phyloP scores from a whole-genome alignment of 1,140 invertebrate species.

The Apis dorsata region DNA sequence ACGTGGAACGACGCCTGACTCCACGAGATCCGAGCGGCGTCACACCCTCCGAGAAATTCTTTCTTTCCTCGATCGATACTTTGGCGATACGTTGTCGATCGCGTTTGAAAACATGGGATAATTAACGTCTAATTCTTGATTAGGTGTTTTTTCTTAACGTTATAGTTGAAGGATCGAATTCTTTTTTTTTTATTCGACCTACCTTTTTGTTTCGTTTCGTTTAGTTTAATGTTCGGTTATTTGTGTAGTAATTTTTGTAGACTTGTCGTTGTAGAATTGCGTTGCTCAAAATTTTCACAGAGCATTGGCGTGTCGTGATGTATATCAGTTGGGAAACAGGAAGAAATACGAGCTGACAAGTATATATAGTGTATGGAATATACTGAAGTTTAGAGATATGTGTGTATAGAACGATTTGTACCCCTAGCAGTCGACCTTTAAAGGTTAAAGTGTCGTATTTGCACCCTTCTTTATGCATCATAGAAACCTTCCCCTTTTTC shows the following conservation, averaged over 20 bases:
- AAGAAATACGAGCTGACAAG: too few relatives aligned
- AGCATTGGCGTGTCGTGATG: too few relatives aligned
- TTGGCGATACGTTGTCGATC: not conserved
- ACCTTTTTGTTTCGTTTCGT: too few relatives aligned
- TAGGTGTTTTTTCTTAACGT: too few relatives aligned
- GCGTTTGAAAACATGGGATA: not conserved
- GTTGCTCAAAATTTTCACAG: too few relatives aligned
- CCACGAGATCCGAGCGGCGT: not conserved
- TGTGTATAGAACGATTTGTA: slow-evolving; percentile 1
- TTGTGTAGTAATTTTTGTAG: too few relatives aligned
- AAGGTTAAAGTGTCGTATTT: not conserved
- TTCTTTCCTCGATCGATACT: slow-evolving; percentile 35
- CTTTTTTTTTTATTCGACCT: not conserved
- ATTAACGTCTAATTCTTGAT: not conserved
- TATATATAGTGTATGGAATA: too few relatives aligned
- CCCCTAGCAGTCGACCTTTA: slow-evolving; percentile 6
- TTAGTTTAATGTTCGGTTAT: too few relatives aligned
- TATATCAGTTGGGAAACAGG: too few relatives aligned
- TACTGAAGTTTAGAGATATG: too few relatives aligned
- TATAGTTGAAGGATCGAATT: not conserved
- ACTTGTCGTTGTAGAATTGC: too few relatives aligned
- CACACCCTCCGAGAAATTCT: slow-evolving; percentile 15
- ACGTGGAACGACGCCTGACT: slow-evolving; percentile 51
- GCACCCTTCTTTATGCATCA: not conserved
- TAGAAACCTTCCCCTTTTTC: not conserved